Percentiles rank a stretch among this genome's conserved stretches.
These are phyloP conservation scores for Matsumurasca onukii DNA, from an alignment of 1,140 invertebrate genomes.

Conservation along the genomic window DNA sequence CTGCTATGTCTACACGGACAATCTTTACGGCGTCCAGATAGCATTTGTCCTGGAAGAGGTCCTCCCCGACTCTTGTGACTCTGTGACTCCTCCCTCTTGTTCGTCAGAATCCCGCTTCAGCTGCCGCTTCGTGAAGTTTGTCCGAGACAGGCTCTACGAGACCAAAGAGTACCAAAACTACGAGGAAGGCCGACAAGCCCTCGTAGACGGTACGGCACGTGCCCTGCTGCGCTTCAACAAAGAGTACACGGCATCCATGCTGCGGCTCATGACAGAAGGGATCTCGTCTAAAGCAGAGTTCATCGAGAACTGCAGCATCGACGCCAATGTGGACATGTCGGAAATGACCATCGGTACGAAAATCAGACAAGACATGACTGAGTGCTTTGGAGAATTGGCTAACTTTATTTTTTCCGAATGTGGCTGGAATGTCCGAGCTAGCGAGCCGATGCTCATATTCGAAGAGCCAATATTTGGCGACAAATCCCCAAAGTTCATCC, in stretches of 20 bases:
- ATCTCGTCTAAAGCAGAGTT: constrained; percentile 71
- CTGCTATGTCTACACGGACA: constrained; percentile 44
- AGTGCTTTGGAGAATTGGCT: not conserved
- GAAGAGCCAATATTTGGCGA: not conserved
- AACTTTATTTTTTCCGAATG: not conserved
- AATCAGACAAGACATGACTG: not conserved
- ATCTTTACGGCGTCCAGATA: not conserved
- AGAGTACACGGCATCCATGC: constrained; percentile 81
- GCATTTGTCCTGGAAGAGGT: not conserved
- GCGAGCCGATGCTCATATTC: not conserved
- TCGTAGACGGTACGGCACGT: constrained; percentile 69
- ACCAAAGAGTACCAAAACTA: no score
- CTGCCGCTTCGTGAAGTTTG: not conserved
- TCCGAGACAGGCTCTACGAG: constrained; percentile 52
- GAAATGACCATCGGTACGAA: constrained; percentile 9
- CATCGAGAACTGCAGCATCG: constrained; percentile 73
- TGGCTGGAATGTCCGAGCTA: not conserved
- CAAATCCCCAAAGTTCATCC: not conserved
- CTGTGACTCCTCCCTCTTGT: not conserved
- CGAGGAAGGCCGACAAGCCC: not conserved
- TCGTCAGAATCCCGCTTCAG: constrained; percentile 1
- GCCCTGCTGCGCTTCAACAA: constrained; percentile 79
- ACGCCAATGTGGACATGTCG: no score
- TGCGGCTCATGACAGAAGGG: constrained; percentile 67
- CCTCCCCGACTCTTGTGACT: not conserved